phyloP scores from a whole-genome alignment of 1,140 invertebrate genomes.

The Pogonognathellus flavescens region DNA sequence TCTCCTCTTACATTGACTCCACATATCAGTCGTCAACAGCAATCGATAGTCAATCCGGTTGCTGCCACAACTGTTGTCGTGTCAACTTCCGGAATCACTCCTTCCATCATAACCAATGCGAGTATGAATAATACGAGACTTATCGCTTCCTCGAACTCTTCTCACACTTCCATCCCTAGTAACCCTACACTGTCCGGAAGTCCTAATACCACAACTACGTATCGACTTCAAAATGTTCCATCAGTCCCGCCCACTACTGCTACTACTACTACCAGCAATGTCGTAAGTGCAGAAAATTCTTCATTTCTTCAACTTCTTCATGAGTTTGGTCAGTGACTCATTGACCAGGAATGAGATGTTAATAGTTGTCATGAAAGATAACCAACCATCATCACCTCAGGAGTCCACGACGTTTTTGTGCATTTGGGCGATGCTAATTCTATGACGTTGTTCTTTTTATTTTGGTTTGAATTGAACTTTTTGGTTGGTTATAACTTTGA shows the following conservation, averaged over 20 bases:
- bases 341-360: slow-evolving; percentile 38
- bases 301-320: slow-evolving; percentile 54
- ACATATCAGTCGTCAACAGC: slow-evolving; percentile 63
- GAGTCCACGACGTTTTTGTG: slow-evolving; percentile 21
- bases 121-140: slow-evolving; percentile 33
- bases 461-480: slow-evolving; percentile 32
- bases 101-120: slow-evolving; percentile 37
- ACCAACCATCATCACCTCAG: neutral
- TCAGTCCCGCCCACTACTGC: slow-evolving; percentile 64
- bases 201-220: slow-evolving; percentile 70
- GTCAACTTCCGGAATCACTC: slow-evolving; percentile 12
- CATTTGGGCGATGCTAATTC: slow-evolving; percentile 36
- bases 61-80: slow-evolving; percentile 35
- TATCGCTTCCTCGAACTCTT: slow-evolving; percentile 59
- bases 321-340: slow-evolving; percentile 46
- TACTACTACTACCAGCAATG: slow-evolving; percentile 63
- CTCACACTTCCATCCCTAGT: slow-evolving; percentile 56
- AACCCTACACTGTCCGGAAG: slow-evolving; percentile 51
- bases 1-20: slow-evolving; percentile 37
- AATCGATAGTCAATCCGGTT: slow-evolving; percentile 68
- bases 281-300: slow-evolving; percentile 61
- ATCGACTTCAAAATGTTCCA: slow-evolving; percentile 75
- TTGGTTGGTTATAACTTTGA: slow-evolving; percentile 38
- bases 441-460: slow-evolving; percentile 2
- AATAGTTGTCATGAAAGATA: neutral